phyloP scores from a whole-genome alignment of 2,797 vertebrate species.

The Simalia tracyae region DNA sequence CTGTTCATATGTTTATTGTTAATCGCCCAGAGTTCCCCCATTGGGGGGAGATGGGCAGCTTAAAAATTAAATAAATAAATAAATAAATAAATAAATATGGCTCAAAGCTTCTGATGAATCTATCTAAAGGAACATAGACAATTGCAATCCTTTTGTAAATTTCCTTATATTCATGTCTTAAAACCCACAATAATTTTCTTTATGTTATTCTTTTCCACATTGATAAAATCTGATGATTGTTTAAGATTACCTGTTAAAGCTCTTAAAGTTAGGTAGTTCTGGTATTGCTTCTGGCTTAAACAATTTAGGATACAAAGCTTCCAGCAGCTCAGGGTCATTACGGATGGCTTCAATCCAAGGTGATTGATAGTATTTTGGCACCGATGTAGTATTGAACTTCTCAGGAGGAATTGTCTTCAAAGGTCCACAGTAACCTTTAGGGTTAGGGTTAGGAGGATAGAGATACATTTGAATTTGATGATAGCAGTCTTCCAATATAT shows the following conservation, averaged over 20 bases:
- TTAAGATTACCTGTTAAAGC: constrained; percentile 92
- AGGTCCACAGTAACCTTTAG: constrained; percentile 87
- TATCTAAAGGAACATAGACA: neutral
- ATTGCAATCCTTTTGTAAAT: neutral
- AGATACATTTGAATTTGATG: neutral
- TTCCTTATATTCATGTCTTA: neutral
- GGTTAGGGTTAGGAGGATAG: constrained; percentile 8
- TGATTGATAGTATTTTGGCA: constrained; percentile 92
- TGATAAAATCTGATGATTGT: neutral
- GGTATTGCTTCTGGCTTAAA: constrained; percentile 78
- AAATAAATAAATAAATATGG: no score
- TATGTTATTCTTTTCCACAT: neutral
- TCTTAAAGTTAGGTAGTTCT: constrained; percentile 86
- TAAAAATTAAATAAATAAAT: no score
- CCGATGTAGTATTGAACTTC: constrained; percentile 90
- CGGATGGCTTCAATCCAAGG: constrained; percentile 93
- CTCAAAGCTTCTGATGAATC: neutral
- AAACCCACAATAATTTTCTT: neutral
- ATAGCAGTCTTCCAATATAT: neutral
- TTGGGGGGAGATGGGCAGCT: no score
- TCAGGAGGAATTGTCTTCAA: constrained; percentile 91
- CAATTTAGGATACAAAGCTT: constrained; percentile 77
- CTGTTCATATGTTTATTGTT: neutral
- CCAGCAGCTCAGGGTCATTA: constrained; percentile 81
- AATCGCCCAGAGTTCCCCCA: no score